These are phyloP conservation scores for Dromius quadrimaculatus DNA, from an alignment of 2,888 invertebrate species.

Conservation along the genomic window DNA sequence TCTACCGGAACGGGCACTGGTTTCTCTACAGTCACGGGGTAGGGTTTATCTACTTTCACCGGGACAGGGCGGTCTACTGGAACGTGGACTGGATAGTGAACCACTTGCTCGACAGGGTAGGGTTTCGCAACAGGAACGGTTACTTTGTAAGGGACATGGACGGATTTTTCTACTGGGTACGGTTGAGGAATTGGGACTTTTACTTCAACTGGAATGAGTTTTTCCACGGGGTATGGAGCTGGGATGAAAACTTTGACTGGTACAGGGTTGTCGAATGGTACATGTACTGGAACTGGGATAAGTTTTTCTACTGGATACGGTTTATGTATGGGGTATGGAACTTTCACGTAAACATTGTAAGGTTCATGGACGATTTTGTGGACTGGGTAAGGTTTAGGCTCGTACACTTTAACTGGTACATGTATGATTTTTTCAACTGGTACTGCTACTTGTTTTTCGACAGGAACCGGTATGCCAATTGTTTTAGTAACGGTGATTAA, in stretches of 20 bases:
- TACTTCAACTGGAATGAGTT: constrained; percentile 76
- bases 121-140: constrained; percentile 78
- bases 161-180: constrained; percentile 76
- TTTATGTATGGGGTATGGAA: constrained; percentile 63
- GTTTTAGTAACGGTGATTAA: constrained; percentile 73
- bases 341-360: constrained; percentile 73
- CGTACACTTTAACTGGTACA: constrained; percentile 62
- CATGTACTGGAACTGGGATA: constrained; percentile 77
- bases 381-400: constrained; percentile 73
- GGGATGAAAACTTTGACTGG: constrained; percentile 81
- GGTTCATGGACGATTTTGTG: constrained; percentile 77
- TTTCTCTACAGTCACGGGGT: constrained; percentile 77
- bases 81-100: constrained; percentile 76
- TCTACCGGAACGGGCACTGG: constrained; percentile 74
- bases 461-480: constrained; percentile 74
- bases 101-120: constrained; percentile 78
- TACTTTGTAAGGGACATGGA: constrained; percentile 77
- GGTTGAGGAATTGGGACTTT: constrained; percentile 78
- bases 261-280: constrained; percentile 71
- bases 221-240: constrained; percentile 78
- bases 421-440: constrained; percentile 69
- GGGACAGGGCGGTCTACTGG: constrained; percentile 75
- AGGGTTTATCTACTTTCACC: constrained; percentile 73
- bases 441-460: constrained; percentile 75
- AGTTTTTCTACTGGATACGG: constrained; percentile 81